phyloP scores from a whole-genome alignment of 2,888 invertebrate species.

The Tryphoninae sp. region DNA sequence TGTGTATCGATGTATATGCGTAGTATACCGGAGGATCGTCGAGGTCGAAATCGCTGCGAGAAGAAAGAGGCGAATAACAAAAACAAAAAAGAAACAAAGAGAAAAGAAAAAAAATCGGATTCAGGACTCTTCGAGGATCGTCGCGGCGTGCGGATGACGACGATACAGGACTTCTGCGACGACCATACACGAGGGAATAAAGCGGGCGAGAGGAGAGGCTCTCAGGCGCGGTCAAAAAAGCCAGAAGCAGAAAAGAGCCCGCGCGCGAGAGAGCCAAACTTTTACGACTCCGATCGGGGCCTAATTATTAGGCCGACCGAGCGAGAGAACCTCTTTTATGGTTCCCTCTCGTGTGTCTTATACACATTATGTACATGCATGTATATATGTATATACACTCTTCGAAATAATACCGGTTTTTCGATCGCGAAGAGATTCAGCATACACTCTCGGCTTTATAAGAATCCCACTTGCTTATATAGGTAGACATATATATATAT shows the following conservation, averaged over 20 bases:
- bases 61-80: too few species aligned
- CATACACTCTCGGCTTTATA: conserved; percentile 30
- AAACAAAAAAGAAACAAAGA: too few species aligned
- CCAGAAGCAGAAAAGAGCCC: conserved; percentile 46
- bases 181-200: not conserved
- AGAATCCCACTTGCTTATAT: not conserved
- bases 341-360: conserved; percentile 43
- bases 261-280: conserved; percentile 65
- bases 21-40: too few species aligned
- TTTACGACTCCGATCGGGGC: conserved; percentile 78
- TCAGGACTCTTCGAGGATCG: too few species aligned
- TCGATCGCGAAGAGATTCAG: conserved; percentile 57
- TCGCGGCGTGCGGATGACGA: too few species aligned
- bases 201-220: not conserved
- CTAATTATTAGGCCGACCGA: conserved; percentile 77
- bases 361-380: conserved; percentile 1
- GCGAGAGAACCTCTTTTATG: conserved; percentile 52
- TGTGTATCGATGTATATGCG: too few species aligned
- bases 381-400: conserved; percentile 1
- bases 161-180: too few species aligned
- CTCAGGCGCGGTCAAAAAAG: conserved; percentile 40
- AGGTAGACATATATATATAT: not conserved
- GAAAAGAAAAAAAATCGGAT: not conserved
- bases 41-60: too few species aligned
- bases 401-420: conserved; percentile 19